Conservation (phyloP, 2,888 invertebrate species). For the Melinaea menophilus region DNA sequence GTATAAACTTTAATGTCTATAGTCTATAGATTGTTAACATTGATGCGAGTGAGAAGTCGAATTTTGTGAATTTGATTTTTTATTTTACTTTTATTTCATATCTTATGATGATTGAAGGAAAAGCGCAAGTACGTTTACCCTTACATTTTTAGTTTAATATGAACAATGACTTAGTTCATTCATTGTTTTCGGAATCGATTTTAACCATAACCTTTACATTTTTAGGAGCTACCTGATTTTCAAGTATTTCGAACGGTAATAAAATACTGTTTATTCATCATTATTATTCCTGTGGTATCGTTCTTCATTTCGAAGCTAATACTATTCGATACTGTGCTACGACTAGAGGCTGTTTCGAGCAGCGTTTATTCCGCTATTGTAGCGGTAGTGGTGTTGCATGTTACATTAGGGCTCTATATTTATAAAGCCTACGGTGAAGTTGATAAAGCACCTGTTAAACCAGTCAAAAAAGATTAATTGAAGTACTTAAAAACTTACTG, state of each 20-base stretch:
- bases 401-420: constrained; percentile 87
- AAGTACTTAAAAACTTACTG: constrained; percentile 15
- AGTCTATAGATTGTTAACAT: constrained; percentile 39
- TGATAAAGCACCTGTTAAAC: constrained; percentile 58
- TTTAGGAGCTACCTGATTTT: constrained; percentile 82
- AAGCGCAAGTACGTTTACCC: constrained; percentile 66
- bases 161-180: constrained; percentile 13
- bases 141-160: constrained; percentile 1
- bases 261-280: constrained; percentile 85
- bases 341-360: constrained; percentile 77
- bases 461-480: constrained; percentile 63
- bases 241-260: constrained; percentile 86
- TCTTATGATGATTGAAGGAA: constrained; percentile 75
- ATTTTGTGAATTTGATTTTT: constrained; percentile 35
- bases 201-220: constrained; percentile 40
- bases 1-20: constrained; percentile 2
- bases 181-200: background rate
- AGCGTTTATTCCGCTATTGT: constrained; percentile 89
- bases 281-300: constrained; percentile 84
- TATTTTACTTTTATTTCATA: constrained; percentile 49
- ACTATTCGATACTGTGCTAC: constrained; percentile 82
- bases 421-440: constrained; percentile 84
- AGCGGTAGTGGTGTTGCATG: constrained; percentile 85
- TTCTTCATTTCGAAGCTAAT: constrained; percentile 84
- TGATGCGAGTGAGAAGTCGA: constrained; percentile 35